Base-by-base conservation (phyloP, 2,113 vertebrate species). In the Promerops cafer region DNA sequence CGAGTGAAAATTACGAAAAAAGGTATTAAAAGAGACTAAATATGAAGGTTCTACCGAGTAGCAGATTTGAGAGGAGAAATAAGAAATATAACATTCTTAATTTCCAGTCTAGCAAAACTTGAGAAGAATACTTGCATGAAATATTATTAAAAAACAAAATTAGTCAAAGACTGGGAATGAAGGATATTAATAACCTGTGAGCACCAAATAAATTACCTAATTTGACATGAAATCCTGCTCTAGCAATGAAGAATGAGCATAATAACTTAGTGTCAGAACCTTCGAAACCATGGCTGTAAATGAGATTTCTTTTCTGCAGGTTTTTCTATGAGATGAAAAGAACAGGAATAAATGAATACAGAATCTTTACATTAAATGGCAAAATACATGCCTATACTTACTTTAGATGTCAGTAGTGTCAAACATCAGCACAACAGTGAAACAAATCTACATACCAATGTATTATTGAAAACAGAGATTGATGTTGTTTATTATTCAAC, bases 331-430 rank as follows among this genome's bases (percentile, higher is more conserved):
- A 83, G 59, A 59, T 66, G 39, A 60, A 89, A 88, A 82, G 33
- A 81, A 31, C 39, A 93, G 20, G 68, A 94, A 95, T 69, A 90
- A 92, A 92, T 86, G 37, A 86, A 95, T 88, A 57, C 19, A 89
- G 57, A 90, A 83, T 64, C 63, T 65, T 88, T 90, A 64, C 11
- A 88, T 37, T 49, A 80, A 83, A 65, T 45, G 21, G 35, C 10
- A 83, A 87, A 89, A 92, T 86, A 31, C 0, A 0, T 59, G 23
- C 6, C 18, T 69, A 21, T 69, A 21, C 17, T 86, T 89, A 68
- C 68, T 95, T 83, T 59, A 81, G 31, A 33, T 72, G 28, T 53
- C 50, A 89, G 23, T 53, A 45, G 50, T 30, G 18, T 59, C 50
- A 81, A 90, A 81, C 13, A 31, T 56, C 40, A 89, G 18, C 54